Evolutionary conservation across 2,888 invertebrate species (phyloP).

Genomic region (Ennomos erosarius): DNA sequence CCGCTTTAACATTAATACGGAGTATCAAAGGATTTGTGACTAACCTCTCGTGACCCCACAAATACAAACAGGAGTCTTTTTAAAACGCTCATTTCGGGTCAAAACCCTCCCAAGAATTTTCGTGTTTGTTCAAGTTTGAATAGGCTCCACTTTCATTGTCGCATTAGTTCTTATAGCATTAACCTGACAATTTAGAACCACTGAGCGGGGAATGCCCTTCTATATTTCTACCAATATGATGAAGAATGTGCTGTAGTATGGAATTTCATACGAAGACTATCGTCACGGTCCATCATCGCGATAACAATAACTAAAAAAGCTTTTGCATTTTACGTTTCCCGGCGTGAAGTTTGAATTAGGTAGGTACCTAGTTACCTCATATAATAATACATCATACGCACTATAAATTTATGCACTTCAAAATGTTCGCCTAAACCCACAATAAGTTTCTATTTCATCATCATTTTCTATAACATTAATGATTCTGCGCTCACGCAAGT

Average conservation of each 20-base stretch:
- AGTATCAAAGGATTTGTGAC: slow-evolving; percentile 18
- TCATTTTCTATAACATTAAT: too few species aligned
- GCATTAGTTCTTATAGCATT: slow-evolving; percentile 4
- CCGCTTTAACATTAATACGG: neutral
- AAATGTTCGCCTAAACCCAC: too few species aligned
- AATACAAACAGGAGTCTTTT: slow-evolving; percentile 30
- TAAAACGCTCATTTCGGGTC: slow-evolving; percentile 29
- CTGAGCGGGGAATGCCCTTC: too few species aligned
- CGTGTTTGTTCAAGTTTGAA: slow-evolving; percentile 36
- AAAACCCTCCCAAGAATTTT: slow-evolving; percentile 33
- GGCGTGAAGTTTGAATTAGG: slow-evolving; percentile 2
- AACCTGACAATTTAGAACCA: slow-evolving; percentile 3
- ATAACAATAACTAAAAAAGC: neutral
- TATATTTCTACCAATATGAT: neutral
- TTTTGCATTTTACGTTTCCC: slow-evolving; percentile 5
- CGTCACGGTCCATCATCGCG: slow-evolving; percentile 4
- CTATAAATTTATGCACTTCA: too few species aligned
- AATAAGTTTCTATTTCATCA: too few species aligned
- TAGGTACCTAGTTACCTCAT: too few species aligned
- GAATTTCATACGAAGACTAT: neutral
- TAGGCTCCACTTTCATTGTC: slow-evolving; percentile 9
- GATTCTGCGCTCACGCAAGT: too few species aligned
- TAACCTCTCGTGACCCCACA: slow-evolving; percentile 14
- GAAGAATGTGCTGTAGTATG: neutral
- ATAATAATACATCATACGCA: too few species aligned